Base-by-base conservation (phyloP, 1,140 invertebrate genomes). In the Penaeus chinensis region DNA sequence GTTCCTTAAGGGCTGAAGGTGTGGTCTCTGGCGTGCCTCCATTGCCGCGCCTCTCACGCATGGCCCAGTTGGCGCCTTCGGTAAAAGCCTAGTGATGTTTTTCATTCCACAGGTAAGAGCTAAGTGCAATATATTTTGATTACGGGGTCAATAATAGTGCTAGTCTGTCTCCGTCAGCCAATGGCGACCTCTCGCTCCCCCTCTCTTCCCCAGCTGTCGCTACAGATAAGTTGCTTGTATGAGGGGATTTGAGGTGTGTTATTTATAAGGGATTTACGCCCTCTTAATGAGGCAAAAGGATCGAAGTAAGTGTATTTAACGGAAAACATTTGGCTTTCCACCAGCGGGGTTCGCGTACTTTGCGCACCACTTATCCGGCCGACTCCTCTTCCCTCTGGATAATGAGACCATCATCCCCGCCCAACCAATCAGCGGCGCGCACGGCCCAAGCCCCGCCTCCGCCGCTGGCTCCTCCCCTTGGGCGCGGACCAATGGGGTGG, bases 211-310 rank as follows among this genome's bases (percentile, higher is more conserved):
- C 79, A n/a, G 19, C 54, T 20, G 19, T 63, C 79, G 22, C 54
- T 54, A 18, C 54, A 78, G 83, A 78, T 78, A 85, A 85, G 83
- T 78, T 78, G 83, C 63, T 76, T 71, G 83, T 62, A 76, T 66
- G 71, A 18, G 83, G 71, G 83, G 83, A 85, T 85, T 62, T 77
- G 83, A 85, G 83, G 83, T 77, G 83, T 78, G 83, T 76, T 85
- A 85, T 85, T 85, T 85, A 85, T 85, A 85, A 85, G 61, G 83
- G 83, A 85, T 85, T 85, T 85, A 85, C 83, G 74, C 83, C 83
- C 83, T 85, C 83, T 85, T 85, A 85, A 85, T 85, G 83, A 85
- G 83, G 71, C 83, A 85, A 84, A 85, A 71, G 74, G 83, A 85
- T 85, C 83, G 83, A 85, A 78, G 83, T 85, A 85, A 85, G 83